Percentiles rank a stretch among this genome's conserved stretches.
Evolutionary conservation across 2,113 vertebrate species (phyloP).

Genomic region (Nycticebus coucang): DNA sequence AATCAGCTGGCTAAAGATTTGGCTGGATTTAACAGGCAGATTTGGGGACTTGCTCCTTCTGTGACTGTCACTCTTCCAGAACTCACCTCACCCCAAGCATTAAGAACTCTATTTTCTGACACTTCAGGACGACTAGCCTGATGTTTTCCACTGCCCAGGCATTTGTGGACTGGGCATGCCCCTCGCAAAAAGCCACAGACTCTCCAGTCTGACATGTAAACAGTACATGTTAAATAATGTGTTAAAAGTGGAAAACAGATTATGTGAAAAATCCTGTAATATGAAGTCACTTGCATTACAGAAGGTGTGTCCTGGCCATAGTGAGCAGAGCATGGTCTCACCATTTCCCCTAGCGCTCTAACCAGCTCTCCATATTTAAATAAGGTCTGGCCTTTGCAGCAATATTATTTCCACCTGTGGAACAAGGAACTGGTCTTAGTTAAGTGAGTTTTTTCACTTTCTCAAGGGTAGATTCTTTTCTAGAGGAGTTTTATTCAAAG

Average conservation of each 20-base stretch:
- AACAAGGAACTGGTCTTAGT: not conserved
- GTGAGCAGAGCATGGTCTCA: not conserved
- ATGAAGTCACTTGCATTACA: not conserved
- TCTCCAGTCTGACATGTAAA: not conserved
- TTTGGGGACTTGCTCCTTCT: not conserved
- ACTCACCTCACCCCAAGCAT: not conserved
- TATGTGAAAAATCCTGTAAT: rapidly evolving
- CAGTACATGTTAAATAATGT: not conserved
- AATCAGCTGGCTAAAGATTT: not conserved
- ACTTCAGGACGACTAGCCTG: not conserved
- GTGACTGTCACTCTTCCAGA: not conserved
- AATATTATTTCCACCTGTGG: not conserved
- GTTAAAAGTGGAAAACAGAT: not conserved
- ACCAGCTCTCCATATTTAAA: no score
- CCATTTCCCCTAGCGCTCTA: no score
- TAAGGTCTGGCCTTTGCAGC: not conserved
- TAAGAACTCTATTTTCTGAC: not conserved
- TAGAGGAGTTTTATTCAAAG: not conserved
- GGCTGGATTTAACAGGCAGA: not conserved
- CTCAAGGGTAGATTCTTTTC: not conserved
- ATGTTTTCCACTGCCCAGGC: not conserved
- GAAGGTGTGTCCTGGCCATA: not conserved
- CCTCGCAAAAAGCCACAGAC: not conserved
- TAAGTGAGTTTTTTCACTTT: not conserved
- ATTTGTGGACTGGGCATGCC: not conserved